Conservation (phyloP, 2,888 invertebrate genomes). For the Muschampia plurimacula region DNA sequence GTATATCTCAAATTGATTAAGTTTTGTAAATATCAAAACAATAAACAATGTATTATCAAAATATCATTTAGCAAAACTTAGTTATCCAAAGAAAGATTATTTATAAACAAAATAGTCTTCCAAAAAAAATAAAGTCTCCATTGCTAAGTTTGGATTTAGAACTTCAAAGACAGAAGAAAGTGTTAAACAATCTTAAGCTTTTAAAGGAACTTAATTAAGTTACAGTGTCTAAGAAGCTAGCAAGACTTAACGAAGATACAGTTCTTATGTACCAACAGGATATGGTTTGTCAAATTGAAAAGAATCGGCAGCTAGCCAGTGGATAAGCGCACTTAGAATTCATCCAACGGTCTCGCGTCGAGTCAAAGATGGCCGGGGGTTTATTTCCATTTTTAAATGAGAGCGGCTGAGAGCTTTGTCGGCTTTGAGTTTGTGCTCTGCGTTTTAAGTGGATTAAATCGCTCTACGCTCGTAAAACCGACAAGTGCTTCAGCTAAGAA, state of each 20-base stretch:
- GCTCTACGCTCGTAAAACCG: slow-evolving; percentile 85
- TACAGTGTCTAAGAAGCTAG: slow-evolving; percentile 32
- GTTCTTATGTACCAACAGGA: slow-evolving; percentile 36
- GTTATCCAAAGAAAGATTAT: neutral
- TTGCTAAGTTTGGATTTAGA: slow-evolving; percentile 16
- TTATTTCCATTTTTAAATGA: slow-evolving; percentile 86
- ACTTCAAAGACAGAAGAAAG: slow-evolving; percentile 13
- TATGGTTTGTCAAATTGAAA: slow-evolving; percentile 61
- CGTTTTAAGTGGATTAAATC: slow-evolving; percentile 87
- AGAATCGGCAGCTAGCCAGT: slow-evolving; percentile 70
- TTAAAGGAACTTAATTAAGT: slow-evolving; percentile 38
- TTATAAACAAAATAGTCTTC: neutral
- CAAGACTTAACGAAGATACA: slow-evolving; percentile 36
- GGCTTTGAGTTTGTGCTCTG: slow-evolving; percentile 84
- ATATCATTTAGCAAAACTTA: neutral
- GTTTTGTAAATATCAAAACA: too few species aligned
- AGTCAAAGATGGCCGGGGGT: slow-evolving; percentile 83
- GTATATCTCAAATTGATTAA: too few species aligned
- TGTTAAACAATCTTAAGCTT: slow-evolving; percentile 34
- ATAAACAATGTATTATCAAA: too few species aligned
- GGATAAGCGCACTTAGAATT: slow-evolving; percentile 79
- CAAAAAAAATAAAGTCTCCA: neutral
- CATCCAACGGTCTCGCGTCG: slow-evolving; percentile 74
- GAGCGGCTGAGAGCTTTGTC: slow-evolving; percentile 85
- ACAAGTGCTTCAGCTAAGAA: slow-evolving; percentile 84